These are phyloP conservation scores for Anas flavirostris DNA, from an alignment of 2,797 vertebrate genomes.

Conservation along the genomic window DNA sequence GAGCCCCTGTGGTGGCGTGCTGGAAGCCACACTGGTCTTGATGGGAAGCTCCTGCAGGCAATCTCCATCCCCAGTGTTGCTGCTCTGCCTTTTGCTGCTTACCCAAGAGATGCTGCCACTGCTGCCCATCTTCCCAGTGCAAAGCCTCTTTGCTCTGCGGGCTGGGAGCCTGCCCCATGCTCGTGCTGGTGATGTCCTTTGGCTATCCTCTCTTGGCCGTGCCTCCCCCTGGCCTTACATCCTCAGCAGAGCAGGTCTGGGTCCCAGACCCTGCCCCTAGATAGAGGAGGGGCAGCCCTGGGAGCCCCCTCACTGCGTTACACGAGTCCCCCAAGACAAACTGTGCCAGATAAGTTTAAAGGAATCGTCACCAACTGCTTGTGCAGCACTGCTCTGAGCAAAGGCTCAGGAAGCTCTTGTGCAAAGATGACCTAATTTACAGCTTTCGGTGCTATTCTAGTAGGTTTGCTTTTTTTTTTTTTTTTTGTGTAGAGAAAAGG, in stretches of 20 bases:
- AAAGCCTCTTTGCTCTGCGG: fast-evolving
- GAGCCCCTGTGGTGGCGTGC: fast-evolving
- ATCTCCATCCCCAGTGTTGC: not conserved
- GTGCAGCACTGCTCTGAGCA: not conserved
- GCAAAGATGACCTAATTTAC: slow-evolving; percentile 68
- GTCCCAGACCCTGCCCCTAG: not conserved
- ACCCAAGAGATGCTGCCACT: not conserved
- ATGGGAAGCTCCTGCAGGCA: not conserved
- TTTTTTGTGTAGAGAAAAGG: slow-evolving; percentile 21
- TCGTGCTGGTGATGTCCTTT: not conserved
- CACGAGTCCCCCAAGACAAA: slow-evolving; percentile 21
- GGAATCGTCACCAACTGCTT: not conserved
- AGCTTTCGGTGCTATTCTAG: slow-evolving; percentile 55
- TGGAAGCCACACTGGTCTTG: not conserved
- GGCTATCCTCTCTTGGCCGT: not conserved
- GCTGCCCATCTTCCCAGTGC: not conserved
- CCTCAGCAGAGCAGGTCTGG: not conserved
- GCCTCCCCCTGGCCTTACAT: not conserved
- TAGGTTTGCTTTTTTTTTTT: not conserved
- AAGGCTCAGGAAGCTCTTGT: not conserved
- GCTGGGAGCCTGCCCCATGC: not conserved
- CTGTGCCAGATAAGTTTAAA: slow-evolving; percentile 61
- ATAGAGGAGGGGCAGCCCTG: slow-evolving; percentile 35
- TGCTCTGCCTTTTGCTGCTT: not conserved
- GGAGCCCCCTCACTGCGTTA: slow-evolving; percentile 2